These are phyloP conservation scores for Nemotelus nigrinus DNA, from an alignment of 2,888 invertebrate species.

Conservation along the genomic window DNA sequence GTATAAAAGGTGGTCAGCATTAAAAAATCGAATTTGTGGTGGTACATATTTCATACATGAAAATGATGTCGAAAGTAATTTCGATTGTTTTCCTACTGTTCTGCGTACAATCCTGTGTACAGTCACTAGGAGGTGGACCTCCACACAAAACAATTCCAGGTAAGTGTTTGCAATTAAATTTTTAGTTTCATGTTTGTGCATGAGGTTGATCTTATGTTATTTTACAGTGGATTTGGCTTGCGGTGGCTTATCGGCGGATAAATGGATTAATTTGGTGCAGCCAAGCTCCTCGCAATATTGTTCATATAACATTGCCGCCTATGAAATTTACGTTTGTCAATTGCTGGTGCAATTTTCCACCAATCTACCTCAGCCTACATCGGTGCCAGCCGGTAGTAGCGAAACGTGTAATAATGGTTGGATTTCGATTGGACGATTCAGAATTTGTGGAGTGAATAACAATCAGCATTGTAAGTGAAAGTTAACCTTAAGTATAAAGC, in stretches of 20 bases:
- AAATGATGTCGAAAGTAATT: neutral
- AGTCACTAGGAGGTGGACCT: neutral
- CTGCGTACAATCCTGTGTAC: neutral
- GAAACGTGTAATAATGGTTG: neutral
- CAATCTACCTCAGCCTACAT: neutral
- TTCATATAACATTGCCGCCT: neutral
- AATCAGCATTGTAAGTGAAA: conserved; percentile 28
- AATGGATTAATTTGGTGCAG: conserved; percentile 28
- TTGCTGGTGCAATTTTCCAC: conserved; percentile 22
- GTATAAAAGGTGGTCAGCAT: too few relatives aligned
- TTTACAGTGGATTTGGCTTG: conserved; percentile 12
- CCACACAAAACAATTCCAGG: neutral
- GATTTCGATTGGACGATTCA: conserved; percentile 16
- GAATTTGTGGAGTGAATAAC: conserved; percentile 21
- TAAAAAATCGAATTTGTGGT: too few relatives aligned
- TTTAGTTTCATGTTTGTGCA: neutral
- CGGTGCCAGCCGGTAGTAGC: neutral
- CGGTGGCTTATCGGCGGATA: neutral
- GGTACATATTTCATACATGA: neutral
- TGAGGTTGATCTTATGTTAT: neutral
- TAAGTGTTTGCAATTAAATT: neutral
- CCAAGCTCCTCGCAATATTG: neutral
- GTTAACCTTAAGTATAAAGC: too few relatives aligned
- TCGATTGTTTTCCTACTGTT: neutral
- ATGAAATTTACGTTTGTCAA: conserved; percentile 17